Base-by-base conservation (phyloP, 2,113 vertebrate species). In the Cyprinus carpio region DNA sequence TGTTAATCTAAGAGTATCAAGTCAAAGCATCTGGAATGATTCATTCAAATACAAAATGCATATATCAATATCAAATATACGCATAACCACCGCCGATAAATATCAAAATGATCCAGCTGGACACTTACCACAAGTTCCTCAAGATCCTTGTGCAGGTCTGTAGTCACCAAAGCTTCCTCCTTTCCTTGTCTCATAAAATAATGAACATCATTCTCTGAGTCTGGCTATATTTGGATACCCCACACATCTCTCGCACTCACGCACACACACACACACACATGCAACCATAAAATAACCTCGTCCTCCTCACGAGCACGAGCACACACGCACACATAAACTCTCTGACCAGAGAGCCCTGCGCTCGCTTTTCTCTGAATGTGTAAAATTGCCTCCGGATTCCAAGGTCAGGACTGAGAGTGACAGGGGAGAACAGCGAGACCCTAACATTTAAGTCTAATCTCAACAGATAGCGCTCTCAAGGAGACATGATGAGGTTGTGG, bases 141-240 rank as follows among this genome's bases (percentile, higher is more conserved):
- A 64, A 60, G 23, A 64, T 77, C 81, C 77, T 16, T 49, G 54
- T 62, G 37, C 31, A 40, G 54, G 18, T 64, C 64, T 79, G 72
- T 65, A 78, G 71, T 58, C 46, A 81, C 75, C 82, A 88, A 85
- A 51, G 40, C 34, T 60, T 40, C 37, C 71, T 84, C 29, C 29
- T 58, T 72, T 75, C 58, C 83, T 79, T 56, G 58, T 86, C 88
- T 87, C 83, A 87, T 85, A 56, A 83, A 85, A 72, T 76, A 81
- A 84, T 76, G 86, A 87, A 83, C 75, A 89, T 51, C 60, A 84
- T 84, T 85, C 74, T 72, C 79, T 27, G 40, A 82, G 72, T 83
- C 81, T 49, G 86, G 86, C 76, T 89, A 89, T 87, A 87, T 87
- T 87, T 87, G 84, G 86, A 86, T 62, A 78, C 74, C 51, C 31